These are phyloP conservation scores for Rhinoraja longicauda DNA, from an alignment of 2,797 vertebrate genomes.

Conservation along the genomic window DNA sequence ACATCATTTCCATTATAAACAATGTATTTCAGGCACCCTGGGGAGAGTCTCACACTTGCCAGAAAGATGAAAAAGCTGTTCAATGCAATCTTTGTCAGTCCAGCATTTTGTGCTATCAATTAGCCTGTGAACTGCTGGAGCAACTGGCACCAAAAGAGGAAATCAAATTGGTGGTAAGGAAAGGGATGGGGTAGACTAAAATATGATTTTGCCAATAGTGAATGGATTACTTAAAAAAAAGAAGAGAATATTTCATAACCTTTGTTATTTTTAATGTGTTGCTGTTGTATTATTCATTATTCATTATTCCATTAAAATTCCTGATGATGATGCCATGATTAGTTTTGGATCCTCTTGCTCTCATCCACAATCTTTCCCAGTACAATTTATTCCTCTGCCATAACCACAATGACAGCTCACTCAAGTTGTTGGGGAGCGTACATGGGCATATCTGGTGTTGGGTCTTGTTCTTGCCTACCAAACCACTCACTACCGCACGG, in stretches of 20 bases:
- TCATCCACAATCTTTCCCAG: neutral
- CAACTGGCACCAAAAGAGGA: constrained; percentile 89
- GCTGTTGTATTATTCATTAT: neutral
- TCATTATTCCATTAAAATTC: neutral
- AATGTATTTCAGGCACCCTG: constrained; percentile 97
- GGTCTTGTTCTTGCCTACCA: neutral
- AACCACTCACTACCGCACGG: neutral
- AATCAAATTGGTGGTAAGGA: constrained; percentile 88
- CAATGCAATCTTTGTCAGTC: constrained; percentile 95
- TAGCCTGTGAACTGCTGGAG: constrained; percentile 90
- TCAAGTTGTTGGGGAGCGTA: neutral
- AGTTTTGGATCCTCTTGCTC: neutral
- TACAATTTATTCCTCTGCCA: neutral
- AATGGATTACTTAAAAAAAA: neutral
- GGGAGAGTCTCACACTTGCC: constrained; percentile 95
- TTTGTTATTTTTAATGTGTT: neutral
- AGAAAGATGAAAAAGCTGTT: constrained; percentile 87
- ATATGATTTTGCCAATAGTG: neutral
- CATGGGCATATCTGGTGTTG: neutral
- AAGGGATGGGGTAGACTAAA: neutral
- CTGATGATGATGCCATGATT: neutral
- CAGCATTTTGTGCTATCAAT: constrained; percentile 96
- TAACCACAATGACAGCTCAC: neutral
- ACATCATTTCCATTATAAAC: constrained; percentile 94
- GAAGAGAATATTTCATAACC: neutral